Conservation (phyloP, 2,797 vertebrate species). For the Anguilla obscura region DNA sequence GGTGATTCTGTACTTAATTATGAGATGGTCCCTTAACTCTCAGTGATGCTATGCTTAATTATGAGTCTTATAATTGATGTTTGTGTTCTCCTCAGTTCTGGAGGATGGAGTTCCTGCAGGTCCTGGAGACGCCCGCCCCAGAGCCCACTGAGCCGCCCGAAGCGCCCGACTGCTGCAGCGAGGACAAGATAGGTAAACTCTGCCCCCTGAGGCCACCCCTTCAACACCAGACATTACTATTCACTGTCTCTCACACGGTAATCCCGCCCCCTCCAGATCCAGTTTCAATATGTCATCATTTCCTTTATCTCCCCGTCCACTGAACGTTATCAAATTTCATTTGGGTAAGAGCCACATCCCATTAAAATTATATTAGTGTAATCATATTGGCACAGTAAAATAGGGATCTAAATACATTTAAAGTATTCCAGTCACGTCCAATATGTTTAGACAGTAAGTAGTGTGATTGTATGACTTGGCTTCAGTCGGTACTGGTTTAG, state of each 20-base stretch:
- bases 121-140: conserved; percentile 95
- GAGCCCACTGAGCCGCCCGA: conserved; percentile 83
- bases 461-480: background rate
- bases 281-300: background rate
- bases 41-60: background rate
- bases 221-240: background rate
- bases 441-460: background rate
- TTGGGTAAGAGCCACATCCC: background rate
- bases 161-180: conserved; percentile 84
- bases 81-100: conserved; percentile 81
- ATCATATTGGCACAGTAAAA: background rate
- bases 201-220: background rate
- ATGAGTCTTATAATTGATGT: background rate
- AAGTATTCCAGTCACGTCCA: background rate
- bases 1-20: background rate
- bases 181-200: conserved; percentile 86
- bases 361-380: background rate
- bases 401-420: background rate
- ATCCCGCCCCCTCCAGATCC: background rate
- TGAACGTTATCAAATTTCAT: background rate
- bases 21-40: background rate
- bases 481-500: background rate
- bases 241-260: background rate
- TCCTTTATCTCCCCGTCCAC: background rate
- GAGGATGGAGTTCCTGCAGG: conserved; percentile 98